Evolutionary conservation across 2,113 vertebrate genomes (phyloP), one percentile per base, ranked within the genome.

Genomic region (Halichoerus grypus): DNA sequence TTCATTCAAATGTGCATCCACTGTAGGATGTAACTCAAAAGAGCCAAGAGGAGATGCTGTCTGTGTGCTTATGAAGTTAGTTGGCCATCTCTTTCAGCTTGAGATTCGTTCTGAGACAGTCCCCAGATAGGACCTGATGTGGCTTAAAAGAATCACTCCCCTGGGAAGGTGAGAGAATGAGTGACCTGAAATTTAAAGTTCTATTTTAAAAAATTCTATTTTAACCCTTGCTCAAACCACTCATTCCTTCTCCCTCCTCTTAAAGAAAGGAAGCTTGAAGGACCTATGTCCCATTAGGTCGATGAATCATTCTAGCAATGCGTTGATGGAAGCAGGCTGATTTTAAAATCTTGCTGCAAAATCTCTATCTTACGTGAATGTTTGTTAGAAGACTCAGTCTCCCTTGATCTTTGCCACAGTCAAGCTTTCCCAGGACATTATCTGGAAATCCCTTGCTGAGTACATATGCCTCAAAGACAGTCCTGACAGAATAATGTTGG

Each of bases 111-210:
- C 31, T 86, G 33, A 67, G 51, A 11, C 16, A 59, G 57, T 21
- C 49, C 12, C 33, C 31, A 31, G 7, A 59, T 2, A 13, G 31
- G 33, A 55, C n/a, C 84, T 26, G 24, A 24, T 49, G 15, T 77
- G 24, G 24, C 65, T 91, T 83, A 87, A 36, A 92, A 94, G 88
- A 95, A 88, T 39, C 81, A 57, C 63, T 87, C 39, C 21, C 15
- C 1, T 49, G 26, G 80, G 61, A 72, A n/a, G 74, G 95, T 79
- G 53, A 84, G 22, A 61, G 22, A 92, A 49, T 55, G 42, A 57
- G 74, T 91, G 24, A 36, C 42, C 77, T 89, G 49, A 63, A 76
- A 90, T 81, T 97, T 71, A 81, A 94, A 92, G 51, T 77, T 90
- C 67, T 72, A 10, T 87, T 90, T 95, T 63, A n/a, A 69, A 87